Base-by-base conservation (phyloP, 1,140 invertebrate genomes). In the Lysiphlebus fabarum region DNA sequence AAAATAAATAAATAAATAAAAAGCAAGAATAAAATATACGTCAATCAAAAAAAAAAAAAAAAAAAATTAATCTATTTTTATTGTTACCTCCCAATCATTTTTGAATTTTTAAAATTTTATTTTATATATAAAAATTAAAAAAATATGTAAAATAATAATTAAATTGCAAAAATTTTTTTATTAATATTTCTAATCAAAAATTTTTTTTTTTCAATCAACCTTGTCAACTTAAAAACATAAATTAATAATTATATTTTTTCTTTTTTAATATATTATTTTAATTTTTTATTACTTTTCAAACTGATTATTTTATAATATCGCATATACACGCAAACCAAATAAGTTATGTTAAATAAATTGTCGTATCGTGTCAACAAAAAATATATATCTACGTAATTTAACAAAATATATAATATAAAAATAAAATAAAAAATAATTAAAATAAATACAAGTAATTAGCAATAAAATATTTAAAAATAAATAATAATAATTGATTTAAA, bases 311-410 rank as follows among this genome's bases (percentile, higher is more conserved):
- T 11, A 34, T 37, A 51, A 51, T 51, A 33, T 36, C 17, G 12
- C 33, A 33, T 51, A 12, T 36, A 51, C 49, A 51, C 49, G 49
- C 49, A 11, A 51, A 10, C 10, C 33, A 12, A 51, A 51, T 51
- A 51, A 38, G 36, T 51, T 51, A 38, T 51, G 49, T 11, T 38
- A 51, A 51, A 51, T 51, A 51, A 51, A 51, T 51, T 51, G 49
- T 12, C 10, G 6, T 51, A 5, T 51, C 49, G 36, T 51, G 49
- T 12, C 36, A 12, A 51, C 38, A 14, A 36, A 51, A 14, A 37
- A 37, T 36, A 37, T 11, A 51, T 37, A 51, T 51, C 38, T 38
- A 7, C 8, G 17, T 10, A 36, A 34, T 36, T n/a, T 38, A 26
- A 26, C 17, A 26, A 26, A 26, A 26, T 26, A 26, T 26, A 26